phyloP scores from a whole-genome alignment of 2,113 vertebrate species.

The Columba livia region DNA sequence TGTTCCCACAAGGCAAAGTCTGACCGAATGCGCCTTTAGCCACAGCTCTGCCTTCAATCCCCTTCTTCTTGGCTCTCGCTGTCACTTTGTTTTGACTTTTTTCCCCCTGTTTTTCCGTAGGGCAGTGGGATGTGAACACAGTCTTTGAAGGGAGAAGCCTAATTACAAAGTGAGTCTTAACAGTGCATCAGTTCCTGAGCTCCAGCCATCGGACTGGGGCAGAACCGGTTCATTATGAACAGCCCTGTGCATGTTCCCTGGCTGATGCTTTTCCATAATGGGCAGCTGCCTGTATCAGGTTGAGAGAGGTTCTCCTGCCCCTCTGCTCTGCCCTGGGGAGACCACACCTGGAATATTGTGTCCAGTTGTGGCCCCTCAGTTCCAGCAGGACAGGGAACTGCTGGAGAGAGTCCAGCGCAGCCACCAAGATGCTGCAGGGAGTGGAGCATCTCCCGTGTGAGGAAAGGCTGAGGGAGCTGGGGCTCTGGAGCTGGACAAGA shows the following conservation, averaged over 20 bases:
- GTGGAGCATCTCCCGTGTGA: too few relatives aligned
- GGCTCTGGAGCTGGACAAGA: too few relatives aligned
- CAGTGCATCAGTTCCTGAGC: background rate
- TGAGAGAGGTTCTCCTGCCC: too few relatives aligned
- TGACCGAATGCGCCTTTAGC: background rate
- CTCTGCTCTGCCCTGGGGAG: too few relatives aligned
- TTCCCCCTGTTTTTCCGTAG: background rate
- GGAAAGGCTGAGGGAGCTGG: too few relatives aligned
- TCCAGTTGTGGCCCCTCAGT: too few relatives aligned
- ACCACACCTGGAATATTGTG: too few relatives aligned
- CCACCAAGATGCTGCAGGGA: too few relatives aligned
- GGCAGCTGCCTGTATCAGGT: background rate
- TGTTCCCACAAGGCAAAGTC: fast-evolving
- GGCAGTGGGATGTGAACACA: background rate
- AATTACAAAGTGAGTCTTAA: background rate
- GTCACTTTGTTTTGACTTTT: background rate
- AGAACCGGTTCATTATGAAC: background rate
- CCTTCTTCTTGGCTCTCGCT: background rate
- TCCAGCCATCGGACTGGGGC: background rate
- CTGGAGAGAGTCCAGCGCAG: too few relatives aligned
- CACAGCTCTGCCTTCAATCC: background rate
- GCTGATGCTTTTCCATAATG: fast-evolving
- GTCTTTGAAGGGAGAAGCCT: background rate
- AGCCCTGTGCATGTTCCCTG: fast-evolving
- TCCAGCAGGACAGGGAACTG: too few relatives aligned